Base-by-base conservation (phyloP, 2,888 invertebrate species). In the Dascillus cervinus region DNA sequence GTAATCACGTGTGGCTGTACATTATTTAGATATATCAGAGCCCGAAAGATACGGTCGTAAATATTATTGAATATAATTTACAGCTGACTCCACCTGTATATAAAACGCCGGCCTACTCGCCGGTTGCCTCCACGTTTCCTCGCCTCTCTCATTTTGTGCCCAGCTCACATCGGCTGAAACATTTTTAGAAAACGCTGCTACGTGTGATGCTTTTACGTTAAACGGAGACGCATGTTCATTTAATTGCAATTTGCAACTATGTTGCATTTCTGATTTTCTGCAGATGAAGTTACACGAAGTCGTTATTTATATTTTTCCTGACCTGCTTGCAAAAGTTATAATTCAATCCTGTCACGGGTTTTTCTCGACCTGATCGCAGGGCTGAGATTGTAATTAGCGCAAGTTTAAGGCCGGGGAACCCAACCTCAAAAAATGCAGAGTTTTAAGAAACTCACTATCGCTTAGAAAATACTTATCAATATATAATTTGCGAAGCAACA, bases 51-150 rank as follows among this genome's bases (percentile, higher is more conserved):
- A 52, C 40, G 46, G 49, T 49, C 58, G 55, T 64, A 64, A 64
- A 64, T 62, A 62, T 59, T 62, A 60, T 55, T 54, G 56, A 57
- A 56, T 53, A 55, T 62, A 62, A 64, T 64, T 64, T 64, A 64
- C 55, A 50, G 49, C 53, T 55, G 40, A 49, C 53, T 52, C 51
- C 52, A 53, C 54, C 52, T 58, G 55, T 53, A 41, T 43, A 43
- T 39, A 43, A 43, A 43, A 45, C 39, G 34, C 41, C 39, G 43
- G 39, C 45, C 39, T 43, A 41, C 41, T 37, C 45, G 34, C 39
- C 24, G 29, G 23, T 25, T 30, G 30, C 25, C 39, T 31, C 22
- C 25, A 40, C 39, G 39, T 33, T 29, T 19, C 23, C 13, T 24
- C 12, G 12, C 11, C n/a, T n/a, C n/a, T n/a, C n/a, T n/a, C n/a